Percentiles rank a stretch among this genome's conserved stretches.
Evolutionary conservation across 2,113 vertebrate genomes (phyloP).

Genomic region (Gallinago jamesoni): DNA sequence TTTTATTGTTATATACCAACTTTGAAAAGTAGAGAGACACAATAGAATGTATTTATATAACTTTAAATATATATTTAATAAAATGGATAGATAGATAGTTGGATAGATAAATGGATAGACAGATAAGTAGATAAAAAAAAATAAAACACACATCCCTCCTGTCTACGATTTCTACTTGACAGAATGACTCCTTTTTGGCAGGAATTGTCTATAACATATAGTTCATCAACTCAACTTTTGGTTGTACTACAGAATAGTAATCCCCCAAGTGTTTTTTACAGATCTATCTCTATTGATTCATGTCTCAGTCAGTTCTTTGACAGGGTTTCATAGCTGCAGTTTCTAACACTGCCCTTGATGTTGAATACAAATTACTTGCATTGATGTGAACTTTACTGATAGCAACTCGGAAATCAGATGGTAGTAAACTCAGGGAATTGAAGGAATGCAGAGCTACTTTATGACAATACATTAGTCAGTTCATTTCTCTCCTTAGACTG

Average conservation of each 20-base stretch:
- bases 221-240: background rate
- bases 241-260: background rate
- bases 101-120: background rate
- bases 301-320: background rate
- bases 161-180: background rate
- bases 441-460: background rate
- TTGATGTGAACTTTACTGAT: background rate
- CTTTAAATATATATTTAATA: background rate
- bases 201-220: background rate
- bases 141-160: background rate
- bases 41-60: background rate
- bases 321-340: background rate
- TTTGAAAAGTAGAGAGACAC: background rate
- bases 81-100: background rate
- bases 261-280: background rate
- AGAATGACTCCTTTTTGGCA: background rate
- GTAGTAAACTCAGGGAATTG: background rate
- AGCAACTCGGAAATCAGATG: background rate
- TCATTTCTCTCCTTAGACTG: background rate
- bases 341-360: background rate
- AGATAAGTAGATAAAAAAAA: background rate
- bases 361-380: background rate
- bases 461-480: background rate
- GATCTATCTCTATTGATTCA: background rate
- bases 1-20: background rate